Conservation (phyloP, 2,888 invertebrate species). For the Drosophila conformis region DNA sequence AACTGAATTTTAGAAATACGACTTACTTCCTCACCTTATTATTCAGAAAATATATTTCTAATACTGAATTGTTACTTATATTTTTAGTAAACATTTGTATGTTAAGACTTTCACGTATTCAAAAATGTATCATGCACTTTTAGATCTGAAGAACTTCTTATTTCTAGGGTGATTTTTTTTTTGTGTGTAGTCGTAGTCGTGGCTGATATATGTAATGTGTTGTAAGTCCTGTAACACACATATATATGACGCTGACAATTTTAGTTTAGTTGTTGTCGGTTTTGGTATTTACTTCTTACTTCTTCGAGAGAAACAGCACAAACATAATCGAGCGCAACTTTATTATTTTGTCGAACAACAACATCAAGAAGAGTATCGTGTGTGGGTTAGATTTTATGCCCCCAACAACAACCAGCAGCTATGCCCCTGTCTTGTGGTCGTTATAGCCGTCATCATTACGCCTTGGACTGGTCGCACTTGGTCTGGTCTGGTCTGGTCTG, state of each 20-base stretch:
- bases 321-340: slow-evolving; percentile 79
- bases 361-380: slow-evolving; percentile 20
- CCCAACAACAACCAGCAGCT: slow-evolving; percentile 4
- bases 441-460: slow-evolving; percentile 77
- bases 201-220: slow-evolving; percentile 63
- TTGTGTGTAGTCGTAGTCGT: slow-evolving; percentile 19
- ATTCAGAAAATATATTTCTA: background rate
- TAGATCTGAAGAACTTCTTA: background rate
- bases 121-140: too few relatives aligned
- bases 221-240: slow-evolving; percentile 64
- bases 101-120: background rate
- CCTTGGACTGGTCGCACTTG: slow-evolving; percentile 52
- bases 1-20: background rate
- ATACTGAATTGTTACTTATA: background rate
- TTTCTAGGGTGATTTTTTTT: background rate
- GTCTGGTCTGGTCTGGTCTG: slow-evolving; percentile 4
- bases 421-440: slow-evolving; percentile 37
- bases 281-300: slow-evolving; percentile 70
- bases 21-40: background rate
- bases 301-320: slow-evolving; percentile 32
- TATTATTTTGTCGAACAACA: slow-evolving; percentile 74
- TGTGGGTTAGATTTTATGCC: slow-evolving; percentile 53
- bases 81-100: background rate
- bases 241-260: slow-evolving; percentile 65
- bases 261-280: slow-evolving; percentile 73